Base-by-base conservation (phyloP, 2,113 vertebrate genomes). In the Cariama cristata region DNA sequence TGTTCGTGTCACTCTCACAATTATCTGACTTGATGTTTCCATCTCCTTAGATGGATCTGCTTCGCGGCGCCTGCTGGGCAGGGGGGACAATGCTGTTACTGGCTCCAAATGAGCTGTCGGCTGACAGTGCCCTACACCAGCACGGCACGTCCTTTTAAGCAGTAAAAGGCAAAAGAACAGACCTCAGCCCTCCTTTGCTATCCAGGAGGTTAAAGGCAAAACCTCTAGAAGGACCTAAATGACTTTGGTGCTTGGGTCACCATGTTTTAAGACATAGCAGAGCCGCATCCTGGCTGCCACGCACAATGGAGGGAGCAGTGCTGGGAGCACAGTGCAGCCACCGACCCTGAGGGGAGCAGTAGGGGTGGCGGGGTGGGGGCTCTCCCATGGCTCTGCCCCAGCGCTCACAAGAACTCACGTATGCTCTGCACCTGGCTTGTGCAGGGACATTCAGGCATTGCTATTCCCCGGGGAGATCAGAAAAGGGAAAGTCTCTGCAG, bases 31-130 rank as follows among this genome's bases (percentile, higher is more conserved):
- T 42, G 77, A 17, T 83, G 58, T 83, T 83, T 79, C 66, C 66
- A 42, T 60, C 72, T 66, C 33, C 33, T 58, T 69, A n/a, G 58
- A 7, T 2, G 5, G 77, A 71, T 23, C 50, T 1, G 2, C 23
- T n/a, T 28, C 1, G 1, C 0, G 1, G 38, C 0, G 0, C 44
- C 26, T 27, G 27, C 40, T 4, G 1, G 62, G 38, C 21, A 2
- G 26, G 14, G 28, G 8, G 14, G 12, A 4, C 2, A 2, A 47
- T 59, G 66, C 24, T 53, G n/a, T n/a, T 27, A 17, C 50, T 23
- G 20, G 16, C 21, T 8, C 38, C 50, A 45, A 27, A 42, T 0
- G 4, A 83, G 58, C 64, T 44, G 28, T 8, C 2, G 2, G 27
- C 50, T 52, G 44, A 22, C 24, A 32, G 50, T 3, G 1, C 20